Base-by-base conservation (phyloP, 1,140 invertebrate genomes). In the Yoshiicerus persimilis region DNA sequence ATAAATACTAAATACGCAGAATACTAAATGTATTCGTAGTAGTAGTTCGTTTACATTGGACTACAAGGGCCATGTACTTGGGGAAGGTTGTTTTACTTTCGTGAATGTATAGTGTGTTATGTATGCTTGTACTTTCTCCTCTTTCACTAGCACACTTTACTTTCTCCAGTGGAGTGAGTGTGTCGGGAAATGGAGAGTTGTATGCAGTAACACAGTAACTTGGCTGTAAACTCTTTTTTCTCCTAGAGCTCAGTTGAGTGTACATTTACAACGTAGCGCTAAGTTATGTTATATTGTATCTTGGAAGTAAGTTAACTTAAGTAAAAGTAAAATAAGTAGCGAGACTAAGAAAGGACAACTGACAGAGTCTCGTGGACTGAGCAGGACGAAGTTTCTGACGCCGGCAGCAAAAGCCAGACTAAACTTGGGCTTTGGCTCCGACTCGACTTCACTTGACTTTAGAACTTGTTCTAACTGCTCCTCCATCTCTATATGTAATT, bases 321-420 rank as follows among this genome's bases (percentile, higher is more conserved):
- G 75, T 34, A 80, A 80, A 80, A 80, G 34, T 80, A 34, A 38
- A 80, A 38, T 80, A 80, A 77, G 32, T 77, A 80, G 75, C n/a
- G 10, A 80, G 34, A n/a, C 20, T 36, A 36, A n/a, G 34, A 20
- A 80, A 38, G 13, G 75, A 80, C 75, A 80, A 80, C 20, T 80
- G 75, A 80, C 75, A n/a, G 16, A 38, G 34, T 34, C 32, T 36
- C 75, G 32, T 80, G 34, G 30, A 80, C 32, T 75, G 10, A 34
- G 16, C 3, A 34, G 11, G 4, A 64, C 23, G 23, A 80, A 80
- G 32, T 36, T 80, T 80, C 75, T 80, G 30, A 80, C 38, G 75
- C 75, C 75, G 16, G 20, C 13, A 34, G 75, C 75, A n/a, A 36
- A 13, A 80, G 25, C 27, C 25, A 70, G 8, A 64, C 62, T 41